A percentile compares a stretch with the other conserved stretches of the same genome.
Conservation (phyloP, 1,140 invertebrate genomes). For the Heterodera schachtii region DNA sequence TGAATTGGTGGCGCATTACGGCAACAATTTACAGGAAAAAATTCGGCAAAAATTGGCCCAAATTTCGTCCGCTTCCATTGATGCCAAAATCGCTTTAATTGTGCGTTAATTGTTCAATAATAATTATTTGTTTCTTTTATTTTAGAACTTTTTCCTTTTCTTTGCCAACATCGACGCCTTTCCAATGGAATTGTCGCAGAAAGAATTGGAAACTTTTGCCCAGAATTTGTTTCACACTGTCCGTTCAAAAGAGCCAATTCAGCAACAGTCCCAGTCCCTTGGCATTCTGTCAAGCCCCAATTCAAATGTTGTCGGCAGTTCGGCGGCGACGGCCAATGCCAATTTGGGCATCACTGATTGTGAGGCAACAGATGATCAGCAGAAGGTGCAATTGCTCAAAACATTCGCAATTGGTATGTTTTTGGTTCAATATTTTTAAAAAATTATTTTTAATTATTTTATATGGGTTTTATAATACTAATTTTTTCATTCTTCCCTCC, state of each 20-base stretch:
- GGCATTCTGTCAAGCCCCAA: neutral
- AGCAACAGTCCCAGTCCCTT: neutral
- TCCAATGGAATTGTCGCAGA: conserved; percentile 8
- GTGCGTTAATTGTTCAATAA: conserved; percentile 4
- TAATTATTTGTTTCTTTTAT: neutral
- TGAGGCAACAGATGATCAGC: neutral
- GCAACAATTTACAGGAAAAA: neutral
- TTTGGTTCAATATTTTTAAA: neutral
- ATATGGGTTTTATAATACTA: no score
- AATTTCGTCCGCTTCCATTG: conserved; percentile 14
- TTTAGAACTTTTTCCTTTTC: conserved; percentile 26
- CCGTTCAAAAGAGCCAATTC: neutral
- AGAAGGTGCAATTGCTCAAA: neutral
- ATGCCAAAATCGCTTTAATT: conserved; percentile 26
- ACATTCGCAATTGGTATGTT: neutral
- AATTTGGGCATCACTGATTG: neutral
- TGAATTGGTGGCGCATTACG: conserved; percentile 1
- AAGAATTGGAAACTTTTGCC: conserved; percentile 15
- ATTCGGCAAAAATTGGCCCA: conserved; percentile 17
- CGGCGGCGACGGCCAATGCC: neutral
- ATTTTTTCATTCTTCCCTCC: no score
- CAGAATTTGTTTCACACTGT: neutral
- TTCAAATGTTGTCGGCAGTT: neutral
- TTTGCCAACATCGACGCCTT: conserved; percentile 24
- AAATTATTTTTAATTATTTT: neutral